A percentile compares a stretch with the other conserved stretches of the same genome.
Evolutionary conservation across 2,797 vertebrate genomes (phyloP).

Genomic region (Hydrophis major): DNA sequence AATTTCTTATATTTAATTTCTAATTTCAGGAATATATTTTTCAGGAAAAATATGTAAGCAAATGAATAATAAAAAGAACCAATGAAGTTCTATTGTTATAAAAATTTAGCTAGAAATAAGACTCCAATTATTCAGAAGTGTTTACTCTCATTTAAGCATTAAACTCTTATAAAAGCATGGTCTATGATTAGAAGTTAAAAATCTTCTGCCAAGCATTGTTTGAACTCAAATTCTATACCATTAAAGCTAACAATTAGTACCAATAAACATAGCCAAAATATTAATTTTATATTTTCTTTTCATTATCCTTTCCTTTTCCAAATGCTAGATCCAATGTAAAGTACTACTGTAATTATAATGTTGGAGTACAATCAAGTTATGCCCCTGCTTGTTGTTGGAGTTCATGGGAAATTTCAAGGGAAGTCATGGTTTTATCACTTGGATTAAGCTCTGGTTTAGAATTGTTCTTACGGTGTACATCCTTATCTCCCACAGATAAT

Average conservation of each 20-base stretch:
- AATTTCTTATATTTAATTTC: not conserved
- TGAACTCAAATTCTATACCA: not conserved
- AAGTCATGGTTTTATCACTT: not conserved
- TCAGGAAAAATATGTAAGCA: not conserved
- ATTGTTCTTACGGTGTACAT: not conserved
- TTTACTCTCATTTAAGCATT: not conserved
- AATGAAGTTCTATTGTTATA: not conserved
- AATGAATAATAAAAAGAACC: not conserved
- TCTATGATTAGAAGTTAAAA: not conserved
- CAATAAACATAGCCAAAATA: not conserved
- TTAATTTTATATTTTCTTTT: not conserved
- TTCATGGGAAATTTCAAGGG: not conserved
- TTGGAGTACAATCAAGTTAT: not conserved
- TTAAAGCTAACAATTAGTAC: not conserved
- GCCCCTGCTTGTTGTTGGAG: not conserved
- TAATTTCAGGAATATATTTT: not conserved
- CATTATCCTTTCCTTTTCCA: not conserved
- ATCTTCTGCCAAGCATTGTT: not conserved
- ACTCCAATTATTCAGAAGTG: not conserved
- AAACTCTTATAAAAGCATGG: not conserved
- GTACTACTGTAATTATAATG: not conserved
- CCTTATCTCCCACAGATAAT: not conserved
- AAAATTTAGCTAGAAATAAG: not conserved
- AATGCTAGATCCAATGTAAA: not conserved
- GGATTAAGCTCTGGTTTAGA: not conserved